phyloP scores from a whole-genome alignment of 2,797 vertebrate species.

The Carcharodon carcharias region DNA sequence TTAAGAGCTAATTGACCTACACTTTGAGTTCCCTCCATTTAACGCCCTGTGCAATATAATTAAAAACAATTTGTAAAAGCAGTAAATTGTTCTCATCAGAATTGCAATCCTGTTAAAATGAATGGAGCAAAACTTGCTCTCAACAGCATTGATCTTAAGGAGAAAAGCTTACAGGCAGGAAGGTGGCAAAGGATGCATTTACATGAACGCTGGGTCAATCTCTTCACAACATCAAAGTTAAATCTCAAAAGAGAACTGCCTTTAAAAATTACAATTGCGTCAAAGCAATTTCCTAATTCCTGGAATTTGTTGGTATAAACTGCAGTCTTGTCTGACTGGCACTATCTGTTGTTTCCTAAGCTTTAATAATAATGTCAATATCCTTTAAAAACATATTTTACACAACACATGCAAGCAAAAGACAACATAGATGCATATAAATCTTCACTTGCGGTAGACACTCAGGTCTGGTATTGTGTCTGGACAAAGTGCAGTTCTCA shows the following conservation, averaged over 20 bases:
- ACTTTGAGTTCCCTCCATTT: not conserved
- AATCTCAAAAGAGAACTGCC: constrained; percentile 13
- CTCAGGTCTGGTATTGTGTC: not conserved
- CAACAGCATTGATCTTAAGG: not conserved
- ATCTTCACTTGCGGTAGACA: not conserved
- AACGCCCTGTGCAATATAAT: not conserved
- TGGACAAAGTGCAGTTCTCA: not conserved
- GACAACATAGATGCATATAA: not conserved
- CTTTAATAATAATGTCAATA: constrained; percentile 7
- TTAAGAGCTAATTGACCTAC: not conserved
- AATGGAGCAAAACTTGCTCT: not conserved
- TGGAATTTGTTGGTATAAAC: not conserved
- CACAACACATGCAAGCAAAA: not conserved
- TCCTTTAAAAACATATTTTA: constrained; percentile 25
- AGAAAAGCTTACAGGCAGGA: not conserved
- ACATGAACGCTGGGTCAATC: not conserved
- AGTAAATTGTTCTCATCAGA: not conserved
- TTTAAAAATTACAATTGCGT: constrained; percentile 18
- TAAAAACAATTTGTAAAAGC: constrained; percentile 13
- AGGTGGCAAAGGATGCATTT: not conserved
- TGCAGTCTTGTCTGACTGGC: not conserved
- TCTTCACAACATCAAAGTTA: constrained; percentile 4
- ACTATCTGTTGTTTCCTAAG: constrained; percentile 17
- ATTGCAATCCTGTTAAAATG: not conserved
- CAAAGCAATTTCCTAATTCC: constrained; percentile 26